A percentile compares a stretch with the other conserved stretches of the same genome.
Evolutionary conservation across 2,113 vertebrate species (phyloP).

Genomic region (Acinonyx jubatus): DNA sequence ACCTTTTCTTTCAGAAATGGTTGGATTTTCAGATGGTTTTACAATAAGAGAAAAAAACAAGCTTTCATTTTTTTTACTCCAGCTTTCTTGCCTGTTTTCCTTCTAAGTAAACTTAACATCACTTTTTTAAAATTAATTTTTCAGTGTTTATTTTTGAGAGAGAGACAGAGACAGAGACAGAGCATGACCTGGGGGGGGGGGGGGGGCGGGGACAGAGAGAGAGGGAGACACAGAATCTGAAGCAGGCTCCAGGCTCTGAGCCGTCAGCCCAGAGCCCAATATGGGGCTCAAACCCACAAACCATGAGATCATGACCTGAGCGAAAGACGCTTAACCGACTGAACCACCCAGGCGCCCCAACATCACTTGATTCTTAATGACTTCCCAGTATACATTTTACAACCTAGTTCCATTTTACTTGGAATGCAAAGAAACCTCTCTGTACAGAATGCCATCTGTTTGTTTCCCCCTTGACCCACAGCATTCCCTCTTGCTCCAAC

Average conservation of each 20-base stretch:
- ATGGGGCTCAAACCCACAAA: too few relatives aligned
- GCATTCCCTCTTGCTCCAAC: neutral
- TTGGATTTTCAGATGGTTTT: constrained; percentile 5
- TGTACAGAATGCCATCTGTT: neutral
- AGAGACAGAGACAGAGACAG: too few relatives aligned
- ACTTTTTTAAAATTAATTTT: neutral
- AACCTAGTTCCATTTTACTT: neutral
- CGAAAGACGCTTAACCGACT: too few relatives aligned
- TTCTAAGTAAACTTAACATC: neutral
- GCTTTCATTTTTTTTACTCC: neutral
- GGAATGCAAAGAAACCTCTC: neutral
- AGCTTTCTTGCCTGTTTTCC: neutral
- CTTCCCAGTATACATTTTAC: neutral
- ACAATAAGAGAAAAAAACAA: neutral
- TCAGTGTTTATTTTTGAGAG: too few relatives aligned
- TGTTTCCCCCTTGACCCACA: too few relatives aligned
- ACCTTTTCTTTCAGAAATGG: neutral
- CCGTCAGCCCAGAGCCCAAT: too few relatives aligned
- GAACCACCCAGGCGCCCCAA: too few relatives aligned
- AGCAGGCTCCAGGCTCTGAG: too few relatives aligned
- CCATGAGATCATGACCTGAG: too few relatives aligned
- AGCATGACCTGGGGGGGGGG: too few relatives aligned
- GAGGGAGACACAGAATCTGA: too few relatives aligned
- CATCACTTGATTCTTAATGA: neutral
- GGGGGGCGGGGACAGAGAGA: too few relatives aligned